Percentiles rank a stretch among this genome's conserved stretches.
phyloP scores from a whole-genome alignment of 2,113 vertebrate genomes.

The Neoarius graeffei region DNA sequence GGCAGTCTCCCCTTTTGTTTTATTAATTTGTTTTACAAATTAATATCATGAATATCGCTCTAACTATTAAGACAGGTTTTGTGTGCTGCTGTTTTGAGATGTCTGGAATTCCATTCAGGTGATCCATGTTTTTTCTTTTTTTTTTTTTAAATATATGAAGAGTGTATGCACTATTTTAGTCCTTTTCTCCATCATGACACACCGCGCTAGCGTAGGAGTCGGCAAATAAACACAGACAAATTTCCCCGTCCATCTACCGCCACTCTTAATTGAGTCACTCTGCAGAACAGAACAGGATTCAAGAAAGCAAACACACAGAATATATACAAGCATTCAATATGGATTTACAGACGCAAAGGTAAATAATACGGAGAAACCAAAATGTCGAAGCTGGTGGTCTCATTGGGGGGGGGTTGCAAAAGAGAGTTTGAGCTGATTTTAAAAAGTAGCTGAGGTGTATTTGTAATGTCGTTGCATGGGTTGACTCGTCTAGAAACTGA shows the following conservation, averaged over 20 bases:
- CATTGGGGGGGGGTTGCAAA: too few relatives aligned
- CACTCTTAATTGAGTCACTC: not conserved
- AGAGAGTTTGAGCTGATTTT: too few relatives aligned
- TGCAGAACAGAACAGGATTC: not conserved
- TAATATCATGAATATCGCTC: not conserved
- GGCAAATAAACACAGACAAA: not conserved
- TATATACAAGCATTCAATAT: too few relatives aligned
- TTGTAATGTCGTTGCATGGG: not conserved
- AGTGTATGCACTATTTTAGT: not conserved
- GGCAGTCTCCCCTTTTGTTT: not conserved
- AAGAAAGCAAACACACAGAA: too few relatives aligned
- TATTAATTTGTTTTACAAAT: not conserved
- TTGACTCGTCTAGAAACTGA: not conserved
- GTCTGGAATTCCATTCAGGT: not conserved
- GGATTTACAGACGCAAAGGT: not conserved
- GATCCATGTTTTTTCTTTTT: not conserved
- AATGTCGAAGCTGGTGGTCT: too few relatives aligned
- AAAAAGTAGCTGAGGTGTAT: not conserved
- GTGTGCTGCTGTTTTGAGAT: not conserved
- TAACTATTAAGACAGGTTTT: not conserved
- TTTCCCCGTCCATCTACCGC: not conserved
- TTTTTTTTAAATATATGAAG: not conserved
- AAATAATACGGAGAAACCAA: not conserved
- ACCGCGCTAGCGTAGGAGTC: not conserved
- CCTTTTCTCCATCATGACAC: not conserved